Evolutionary conservation across 2,888 invertebrate species (phyloP), one percentile per base, ranked within the genome.

Genomic region (Dasysyrphus tricinctus): DNA sequence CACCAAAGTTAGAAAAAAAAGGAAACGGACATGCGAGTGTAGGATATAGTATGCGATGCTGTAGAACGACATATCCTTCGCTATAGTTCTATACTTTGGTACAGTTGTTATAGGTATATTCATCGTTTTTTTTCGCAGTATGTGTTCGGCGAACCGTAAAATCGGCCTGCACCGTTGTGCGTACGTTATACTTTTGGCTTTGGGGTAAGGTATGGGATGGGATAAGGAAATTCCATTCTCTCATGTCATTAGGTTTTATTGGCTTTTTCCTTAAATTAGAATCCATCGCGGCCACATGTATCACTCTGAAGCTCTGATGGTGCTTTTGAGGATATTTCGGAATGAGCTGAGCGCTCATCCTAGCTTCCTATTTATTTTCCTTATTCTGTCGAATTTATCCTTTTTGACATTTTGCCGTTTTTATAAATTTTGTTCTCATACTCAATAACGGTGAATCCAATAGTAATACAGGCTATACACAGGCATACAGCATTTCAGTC

Each of bases 221-320:
- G 34, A 69, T 77, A 74, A 75, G 82, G 82, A 86, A 86, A 86
- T 86, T 86, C 86, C 86, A 86, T 86, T 86, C 86, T 91, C 91
- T 91, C 91, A 91, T 91, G 91, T 91, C 91, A 91, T 91, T 91
- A 91, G 91, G 91, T 91, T 91, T 91, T 91, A 91, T 91, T 91
- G 91, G 91, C 90, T 90, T 91, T 90, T 91, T 91, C 90, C 90
- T 91, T 91, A 90, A 91, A 81, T 80, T 81, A 84, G 84, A 88
- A 84, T 88, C 79, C 85, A 83, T 78, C 82, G 82, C 75, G 82
- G 86, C 86, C 86, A 86, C 86, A 86, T 82, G 82, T 86, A 82
- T 78, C 77, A 42, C 67, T 49, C 56, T 79, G 72, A 11, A 47
- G 67, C 54, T 37, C 34, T 57, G 37, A 5, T 42, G 57, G 61